Base-by-base conservation (phyloP, 2,888 invertebrate species). In the Oligia strigilis region DNA sequence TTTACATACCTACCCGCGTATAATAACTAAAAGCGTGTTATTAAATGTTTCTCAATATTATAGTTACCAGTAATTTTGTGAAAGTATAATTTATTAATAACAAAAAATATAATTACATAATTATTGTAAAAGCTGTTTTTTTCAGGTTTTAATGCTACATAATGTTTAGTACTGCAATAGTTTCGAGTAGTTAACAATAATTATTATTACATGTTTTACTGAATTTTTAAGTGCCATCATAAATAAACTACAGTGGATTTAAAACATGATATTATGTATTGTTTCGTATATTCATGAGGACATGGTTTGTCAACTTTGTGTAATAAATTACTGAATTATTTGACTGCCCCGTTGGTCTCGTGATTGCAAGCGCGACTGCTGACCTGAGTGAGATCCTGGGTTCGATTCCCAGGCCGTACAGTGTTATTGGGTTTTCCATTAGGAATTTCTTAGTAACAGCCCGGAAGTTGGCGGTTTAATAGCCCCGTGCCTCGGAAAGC, bases 171-270 rank as follows among this genome's bases (percentile, higher is more conserved):
- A 69, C 36, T 81, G 60, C 72, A 86, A 76, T 86, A 85, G 49
- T 74, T 75, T 67, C 46, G 8, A 72, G 13, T 72, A 58, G 29
- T 58, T 40, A 43, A 52, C 46, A 40, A 14, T 49, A 40, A 14
- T 49, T 69, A 83, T 46, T 55, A 36, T 52, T 58, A 71, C 55
- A 66, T 19, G 6, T 69, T 66, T 80, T 77, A 74, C 49, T 74
- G 69, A 84, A 69, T 75, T 80, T 76, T 67, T 46, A 73, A 87
- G 85, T 85, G 85, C 85, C 85, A 85, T 85, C 64, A 29, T 85
- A 69, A 77, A 17, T 80, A 76, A 84, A 87, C 49, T 66, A 36
- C 85, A 85, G 64, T 71, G 52, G 43, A 73, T 87, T 75, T 75
- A 84, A 85, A 87, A 77, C 81, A 85, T 66, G 76, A 81, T 85